Evolutionary conservation across 92 coral and sea anemone genomes (phyloP), one percentile per base, ranked within the genome.

Genomic region (Plumapathes pennacea): DNA sequence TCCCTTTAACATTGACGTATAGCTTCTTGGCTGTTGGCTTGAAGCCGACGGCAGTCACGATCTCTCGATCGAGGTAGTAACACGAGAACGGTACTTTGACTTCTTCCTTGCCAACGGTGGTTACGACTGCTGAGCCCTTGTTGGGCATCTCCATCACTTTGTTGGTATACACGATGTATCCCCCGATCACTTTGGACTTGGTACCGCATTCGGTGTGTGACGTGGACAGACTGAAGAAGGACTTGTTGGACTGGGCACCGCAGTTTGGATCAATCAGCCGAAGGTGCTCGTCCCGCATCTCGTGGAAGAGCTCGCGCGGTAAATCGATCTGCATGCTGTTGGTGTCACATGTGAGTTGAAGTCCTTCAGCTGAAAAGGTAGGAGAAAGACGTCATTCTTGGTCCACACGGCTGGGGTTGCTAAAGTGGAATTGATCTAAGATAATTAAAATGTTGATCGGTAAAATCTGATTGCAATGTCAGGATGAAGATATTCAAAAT

Each of bases 41-140:
- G 64, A 67, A 83, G 31, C 96, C 96, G 9, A 87, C 89, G 1
- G 86, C 86, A 39, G 64, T 78, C n/a, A 87, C 86, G 19, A 87
- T 77, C 34, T 80, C 89, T 29, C 69, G 68, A 63, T 87, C 76
- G 38, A 76, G 83, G 62, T 50, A 87, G 58, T 87, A 87, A 53
- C 96, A 87, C 54, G 89, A 82, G 62, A 87, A 87, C 9, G 96
- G 96, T 0, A 87, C 78, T 32, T 61, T 67, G 28, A 87, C 88
- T 54, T 87, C 96, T 33, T 85, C 84, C 14, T 48, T 46, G 4
- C 83, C 80, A 42, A 87, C 89, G 46, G 74, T 76, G 36, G 90
- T 80, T 45, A 87, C 69, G 51, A 76, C 75, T 67, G 76, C 74
- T 22, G 80, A 74, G 39, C 49, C 60, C 48, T 80, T 68, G 65